Conservation (phyloP, 2,888 invertebrate genomes). For the Pyrrhosoma nymphula region DNA sequence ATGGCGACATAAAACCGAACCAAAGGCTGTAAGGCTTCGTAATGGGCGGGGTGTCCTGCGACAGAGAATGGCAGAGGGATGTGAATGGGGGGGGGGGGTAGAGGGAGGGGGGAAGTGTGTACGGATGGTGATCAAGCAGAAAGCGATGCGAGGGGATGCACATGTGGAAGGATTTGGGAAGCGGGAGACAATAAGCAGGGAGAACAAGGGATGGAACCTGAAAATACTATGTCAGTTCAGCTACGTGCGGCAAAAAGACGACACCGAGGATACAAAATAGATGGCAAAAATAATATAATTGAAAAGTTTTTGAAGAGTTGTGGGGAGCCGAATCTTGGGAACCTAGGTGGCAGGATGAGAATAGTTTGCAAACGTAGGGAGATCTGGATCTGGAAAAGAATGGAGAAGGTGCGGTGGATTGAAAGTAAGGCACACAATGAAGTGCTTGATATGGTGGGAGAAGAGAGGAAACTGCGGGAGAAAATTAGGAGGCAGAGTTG, state of each 20-base stretch:
- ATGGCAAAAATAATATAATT: background rate
- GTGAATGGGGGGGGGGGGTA: background rate
- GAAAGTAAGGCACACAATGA: too few relatives aligned
- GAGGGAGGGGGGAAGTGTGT: background rate
- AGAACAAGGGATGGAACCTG: background rate
- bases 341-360: too few relatives aligned
- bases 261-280: background rate
- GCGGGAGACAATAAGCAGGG: background rate
- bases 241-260: too few relatives aligned
- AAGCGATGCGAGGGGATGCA: conserved; percentile 15
- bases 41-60: conserved; percentile 60
- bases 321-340: too few relatives aligned
- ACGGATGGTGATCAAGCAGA: conserved; percentile 21
- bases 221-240: background rate
- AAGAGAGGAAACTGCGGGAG: too few relatives aligned
- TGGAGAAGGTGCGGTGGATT: too few relatives aligned
- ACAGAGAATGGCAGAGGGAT: background rate
- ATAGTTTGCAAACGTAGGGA: too few relatives aligned
- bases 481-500: too few relatives aligned
- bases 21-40: conserved; percentile 56
- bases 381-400: too few relatives aligned
- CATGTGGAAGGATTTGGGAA: background rate
- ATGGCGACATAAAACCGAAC: conserved; percentile 49
- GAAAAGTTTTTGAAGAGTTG: too few relatives aligned
- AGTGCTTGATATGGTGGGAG: too few relatives aligned